These are phyloP conservation scores for Hormiphora californensis DNA, from an alignment of 37 sponge, comb jelly and placozoan genomes.

Conservation along the genomic window DNA sequence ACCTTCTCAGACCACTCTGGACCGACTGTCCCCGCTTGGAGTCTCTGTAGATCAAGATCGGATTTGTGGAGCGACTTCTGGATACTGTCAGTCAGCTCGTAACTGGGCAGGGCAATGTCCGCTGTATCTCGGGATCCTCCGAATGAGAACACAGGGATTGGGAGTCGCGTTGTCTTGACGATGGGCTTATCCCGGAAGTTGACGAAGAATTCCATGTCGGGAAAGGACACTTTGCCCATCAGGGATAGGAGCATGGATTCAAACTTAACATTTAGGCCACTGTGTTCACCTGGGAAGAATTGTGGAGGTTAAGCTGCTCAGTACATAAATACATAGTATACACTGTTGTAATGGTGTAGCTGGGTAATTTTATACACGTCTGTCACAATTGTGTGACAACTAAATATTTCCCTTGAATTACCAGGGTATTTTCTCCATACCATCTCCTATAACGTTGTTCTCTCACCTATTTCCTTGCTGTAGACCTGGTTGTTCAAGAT, in stretches of 20 bases:
- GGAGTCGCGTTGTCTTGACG: constrained; percentile 58
- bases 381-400: no score
- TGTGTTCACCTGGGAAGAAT: background rate
- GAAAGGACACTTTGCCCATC: constrained; percentile 67
- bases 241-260: constrained; percentile 40
- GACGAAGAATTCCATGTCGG: constrained; percentile 91
- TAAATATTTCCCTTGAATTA: no score
- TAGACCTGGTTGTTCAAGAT: constrained; percentile 4
- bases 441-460: no score
- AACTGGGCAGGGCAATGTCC: constrained; percentile 93
- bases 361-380: no score
- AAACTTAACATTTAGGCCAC: constrained; percentile 27
- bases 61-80: constrained; percentile 74
- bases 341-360: no score
- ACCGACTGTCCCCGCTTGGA: constrained; percentile 62
- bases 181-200: constrained; percentile 92
- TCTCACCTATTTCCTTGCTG: constrained; percentile 12
- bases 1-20: constrained; percentile 75
- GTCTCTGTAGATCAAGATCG: constrained; percentile 64
- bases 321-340: no score
- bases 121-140: constrained; percentile 76
- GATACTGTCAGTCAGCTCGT: constrained; percentile 83
- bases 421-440: no score
- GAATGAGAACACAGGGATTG: constrained; percentile 84
- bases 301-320: no score